These are phyloP conservation scores for Alitta virens DNA, from an alignment of 2,888 invertebrate genomes.

Conservation along the genomic window DNA sequence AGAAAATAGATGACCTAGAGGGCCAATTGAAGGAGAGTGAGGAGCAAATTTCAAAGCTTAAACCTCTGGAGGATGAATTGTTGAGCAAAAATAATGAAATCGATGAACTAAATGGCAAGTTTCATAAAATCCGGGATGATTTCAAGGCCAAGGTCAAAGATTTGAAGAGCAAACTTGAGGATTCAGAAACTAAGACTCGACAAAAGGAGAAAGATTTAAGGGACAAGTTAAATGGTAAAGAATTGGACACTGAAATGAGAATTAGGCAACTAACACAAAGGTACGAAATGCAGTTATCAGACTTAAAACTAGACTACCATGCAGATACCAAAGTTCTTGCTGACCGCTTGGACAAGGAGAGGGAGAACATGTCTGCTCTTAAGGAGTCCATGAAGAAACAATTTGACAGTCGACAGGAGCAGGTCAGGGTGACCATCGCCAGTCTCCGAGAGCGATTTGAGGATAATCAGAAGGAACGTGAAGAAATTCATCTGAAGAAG, in stretches of 20 bases:
- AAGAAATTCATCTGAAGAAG: constrained; percentile 35
- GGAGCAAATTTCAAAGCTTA: background rate
- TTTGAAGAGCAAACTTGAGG: constrained; percentile 11
- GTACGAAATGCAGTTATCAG: constrained; percentile 34
- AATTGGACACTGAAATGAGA: background rate
- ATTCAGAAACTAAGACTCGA: background rate
- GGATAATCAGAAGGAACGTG: constrained; percentile 39
- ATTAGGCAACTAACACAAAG: constrained; percentile 5
- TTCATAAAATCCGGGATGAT: constrained; percentile 33
- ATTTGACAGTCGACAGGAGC: constrained; percentile 24
- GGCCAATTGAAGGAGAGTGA: background rate
- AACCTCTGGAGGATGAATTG: too few relatives aligned
- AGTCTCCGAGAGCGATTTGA: constrained; percentile 41
- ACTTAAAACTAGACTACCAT: constrained; percentile 41
- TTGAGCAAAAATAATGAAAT: too few relatives aligned
- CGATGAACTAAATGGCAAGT: constrained; percentile 6
- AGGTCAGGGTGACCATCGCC: constrained; percentile 32
- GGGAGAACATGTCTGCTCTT: constrained; percentile 20
- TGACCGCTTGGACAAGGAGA: constrained; percentile 28
- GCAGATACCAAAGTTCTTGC: constrained; percentile 29
- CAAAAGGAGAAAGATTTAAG: background rate
- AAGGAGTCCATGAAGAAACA: constrained; percentile 28
- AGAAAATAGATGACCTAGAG: background rate
- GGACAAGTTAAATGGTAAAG: background rate
- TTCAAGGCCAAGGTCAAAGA: constrained; percentile 32